phyloP scores from a whole-genome alignment of 2,888 invertebrate species.

The Lasioglossum figueresi region DNA sequence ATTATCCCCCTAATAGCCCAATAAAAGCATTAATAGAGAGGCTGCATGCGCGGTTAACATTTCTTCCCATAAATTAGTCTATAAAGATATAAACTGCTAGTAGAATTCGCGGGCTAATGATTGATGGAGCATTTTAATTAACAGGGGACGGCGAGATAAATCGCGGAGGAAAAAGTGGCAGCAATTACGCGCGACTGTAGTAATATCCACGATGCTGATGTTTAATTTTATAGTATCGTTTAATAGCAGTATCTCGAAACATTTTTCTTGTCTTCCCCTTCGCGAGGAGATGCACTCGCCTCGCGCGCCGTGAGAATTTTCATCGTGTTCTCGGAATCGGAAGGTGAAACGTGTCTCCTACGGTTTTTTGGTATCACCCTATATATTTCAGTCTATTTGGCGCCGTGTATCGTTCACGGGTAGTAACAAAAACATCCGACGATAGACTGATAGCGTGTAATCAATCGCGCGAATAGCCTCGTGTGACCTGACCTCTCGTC shows the following conservation, averaged over 20 bases:
- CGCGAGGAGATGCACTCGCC: neutral
- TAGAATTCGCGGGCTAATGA: conserved; percentile 3
- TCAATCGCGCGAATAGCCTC: conserved; percentile 40
- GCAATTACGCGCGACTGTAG: neutral
- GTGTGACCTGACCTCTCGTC: conserved; percentile 49
- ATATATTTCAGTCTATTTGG: neutral
- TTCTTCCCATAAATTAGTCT: conserved; percentile 7
- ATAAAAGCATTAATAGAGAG: neutral
- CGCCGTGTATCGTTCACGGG: conserved; percentile 10
- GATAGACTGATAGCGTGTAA: conserved; percentile 36
- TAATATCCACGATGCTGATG: neutral
- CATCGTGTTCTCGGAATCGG: neutral
- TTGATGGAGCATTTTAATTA: conserved; percentile 12
- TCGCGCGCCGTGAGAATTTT: neutral
- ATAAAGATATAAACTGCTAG: conserved; percentile 2
- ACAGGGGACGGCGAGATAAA: conserved; percentile 11
- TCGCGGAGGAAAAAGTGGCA: neutral
- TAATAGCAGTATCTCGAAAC: neutral
- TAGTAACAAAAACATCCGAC: conserved; percentile 31
- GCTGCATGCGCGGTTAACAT: neutral
- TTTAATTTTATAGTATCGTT: conserved; percentile 11
- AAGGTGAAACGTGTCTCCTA: neutral
- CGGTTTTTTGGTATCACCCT: neutral
- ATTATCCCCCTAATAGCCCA: neutral
- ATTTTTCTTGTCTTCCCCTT: neutral